Conservation (phyloP, 2,113 vertebrate species). For the Sphyrna mokarran region DNA sequence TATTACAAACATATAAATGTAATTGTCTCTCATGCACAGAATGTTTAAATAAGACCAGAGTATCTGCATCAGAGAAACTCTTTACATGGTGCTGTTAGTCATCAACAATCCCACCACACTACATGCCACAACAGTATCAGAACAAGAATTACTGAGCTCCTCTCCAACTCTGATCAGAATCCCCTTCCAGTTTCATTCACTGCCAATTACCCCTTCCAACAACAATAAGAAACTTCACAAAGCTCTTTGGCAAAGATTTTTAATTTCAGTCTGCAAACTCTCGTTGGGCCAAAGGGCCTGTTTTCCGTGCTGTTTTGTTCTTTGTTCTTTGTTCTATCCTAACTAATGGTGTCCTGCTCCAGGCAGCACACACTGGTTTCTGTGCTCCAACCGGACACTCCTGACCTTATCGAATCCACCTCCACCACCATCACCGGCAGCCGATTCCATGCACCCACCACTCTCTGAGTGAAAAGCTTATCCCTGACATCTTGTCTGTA, state of each 20-base stretch:
- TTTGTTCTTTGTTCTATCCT: too few relatives aligned
- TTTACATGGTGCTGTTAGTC: neutral
- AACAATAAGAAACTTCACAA: neutral
- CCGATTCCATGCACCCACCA: too few relatives aligned
- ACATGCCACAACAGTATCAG: neutral
- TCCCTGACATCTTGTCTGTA: too few relatives aligned
- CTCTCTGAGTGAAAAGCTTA: too few relatives aligned
- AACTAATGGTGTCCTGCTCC: neutral
- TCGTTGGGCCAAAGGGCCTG: too few relatives aligned
- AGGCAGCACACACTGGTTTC: neutral
- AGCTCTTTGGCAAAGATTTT: neutral
- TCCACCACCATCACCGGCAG: too few relatives aligned
- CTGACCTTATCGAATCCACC: neutral
- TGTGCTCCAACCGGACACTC: neutral
- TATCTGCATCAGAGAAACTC: neutral
- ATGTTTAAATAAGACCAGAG: neutral
- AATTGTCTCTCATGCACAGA: neutral
- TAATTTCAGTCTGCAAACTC: neutral
- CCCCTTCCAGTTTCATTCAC: neutral
- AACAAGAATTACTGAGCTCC: neutral
- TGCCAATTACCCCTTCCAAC: neutral
- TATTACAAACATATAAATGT: too few relatives aligned
- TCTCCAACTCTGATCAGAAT: neutral
- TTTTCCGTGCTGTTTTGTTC: too few relatives aligned
- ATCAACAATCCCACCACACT: neutral